A percentile compares a stretch with the other conserved stretches of the same genome.
These are phyloP conservation scores for Neodiprion pinetum DNA, from an alignment of 1,140 invertebrate genomes.

Conservation along the genomic window DNA sequence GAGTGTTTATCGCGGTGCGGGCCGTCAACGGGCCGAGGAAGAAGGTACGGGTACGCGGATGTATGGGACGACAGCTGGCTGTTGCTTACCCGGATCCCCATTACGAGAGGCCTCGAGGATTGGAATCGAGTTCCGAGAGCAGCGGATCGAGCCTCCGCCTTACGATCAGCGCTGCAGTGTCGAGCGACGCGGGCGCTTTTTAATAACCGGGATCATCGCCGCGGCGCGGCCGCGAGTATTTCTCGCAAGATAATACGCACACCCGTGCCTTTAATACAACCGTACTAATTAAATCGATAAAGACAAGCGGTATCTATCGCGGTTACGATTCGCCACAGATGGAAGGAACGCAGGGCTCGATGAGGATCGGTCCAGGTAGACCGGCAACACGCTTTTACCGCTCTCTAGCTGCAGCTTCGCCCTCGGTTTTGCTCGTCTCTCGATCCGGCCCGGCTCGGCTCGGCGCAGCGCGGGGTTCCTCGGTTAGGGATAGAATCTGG, in stretches of 20 bases:
- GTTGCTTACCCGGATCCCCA: background rate
- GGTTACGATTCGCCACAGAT: background rate
- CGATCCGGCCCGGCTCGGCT: background rate
- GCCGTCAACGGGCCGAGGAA: background rate
- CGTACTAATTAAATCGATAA: conserved; percentile 3
- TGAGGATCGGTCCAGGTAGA: conserved; percentile 42
- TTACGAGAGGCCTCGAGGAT: background rate
- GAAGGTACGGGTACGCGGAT: background rate
- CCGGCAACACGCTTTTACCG: conserved; percentile 56
- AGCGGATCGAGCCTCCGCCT: background rate
- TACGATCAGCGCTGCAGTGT: too few species aligned
- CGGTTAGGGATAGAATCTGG: background rate
- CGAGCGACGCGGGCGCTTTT: too few species aligned
- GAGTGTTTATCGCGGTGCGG: background rate
- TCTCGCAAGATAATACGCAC: too few species aligned
- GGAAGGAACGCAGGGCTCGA: background rate
- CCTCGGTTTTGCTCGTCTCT: conserved; percentile 3
- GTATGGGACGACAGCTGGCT: background rate
- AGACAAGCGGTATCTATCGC: conserved; percentile 23
- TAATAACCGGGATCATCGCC: too few species aligned
- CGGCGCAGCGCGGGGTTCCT: conserved; percentile 2
- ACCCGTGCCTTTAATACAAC: too few species aligned
- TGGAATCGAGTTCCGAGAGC: background rate
- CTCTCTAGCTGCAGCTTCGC: background rate
- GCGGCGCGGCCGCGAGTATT: too few species aligned